Percentiles rank a stretch among this genome's conserved stretches.
Conservation (phyloP, 37 sponge, comb jelly and placozoan genomes). For the Mnemiopsis leidyi region DNA sequence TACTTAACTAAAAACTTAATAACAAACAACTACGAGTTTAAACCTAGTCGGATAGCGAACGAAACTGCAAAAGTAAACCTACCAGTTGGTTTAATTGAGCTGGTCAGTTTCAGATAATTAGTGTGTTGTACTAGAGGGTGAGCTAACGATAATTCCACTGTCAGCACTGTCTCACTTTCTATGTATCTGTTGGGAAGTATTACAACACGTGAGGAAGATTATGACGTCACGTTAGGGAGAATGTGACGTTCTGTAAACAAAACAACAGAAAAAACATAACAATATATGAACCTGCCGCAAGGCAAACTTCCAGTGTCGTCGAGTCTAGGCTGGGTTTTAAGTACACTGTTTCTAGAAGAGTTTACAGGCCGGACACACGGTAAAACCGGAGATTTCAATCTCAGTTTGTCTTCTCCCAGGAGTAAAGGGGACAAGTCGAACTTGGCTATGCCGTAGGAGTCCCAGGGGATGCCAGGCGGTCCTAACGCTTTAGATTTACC, state of each 20-base stretch:
- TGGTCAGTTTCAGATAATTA: slow-evolving; percentile 34
- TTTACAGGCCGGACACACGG: slow-evolving; percentile 66
- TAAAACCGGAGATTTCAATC: slow-evolving; percentile 70
- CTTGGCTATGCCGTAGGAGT: slow-evolving; percentile 75
- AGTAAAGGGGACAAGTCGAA: slow-evolving; percentile 77
- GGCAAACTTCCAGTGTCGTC: slow-evolving; percentile 41
- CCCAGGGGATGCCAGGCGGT: slow-evolving; percentile 65
- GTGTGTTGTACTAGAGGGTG: slow-evolving; percentile 48
- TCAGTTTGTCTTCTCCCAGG: slow-evolving; percentile 68
- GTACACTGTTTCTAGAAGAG: neutral
- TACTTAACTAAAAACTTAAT: no score
- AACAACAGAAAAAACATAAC: no score
- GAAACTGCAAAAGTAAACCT: no score
- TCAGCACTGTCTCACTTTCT: slow-evolving; percentile 37
- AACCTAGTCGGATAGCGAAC: no score
- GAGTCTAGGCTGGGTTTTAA: slow-evolving; percentile 9
- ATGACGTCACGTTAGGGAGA: neutral
- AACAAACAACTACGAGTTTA: no score
- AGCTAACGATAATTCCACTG: neutral
- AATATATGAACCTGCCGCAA: slow-evolving; percentile 61
- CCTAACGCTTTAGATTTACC: slow-evolving; percentile 51
- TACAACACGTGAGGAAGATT: neutral
- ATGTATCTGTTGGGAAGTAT: slow-evolving; percentile 13
- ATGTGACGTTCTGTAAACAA: neutral
- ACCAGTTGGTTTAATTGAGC: no score